A percentile compares a stretch with the other conserved stretches of the same genome.
phyloP scores from a whole-genome alignment of 2,888 invertebrate genomes.

The Melieria omissa region DNA sequence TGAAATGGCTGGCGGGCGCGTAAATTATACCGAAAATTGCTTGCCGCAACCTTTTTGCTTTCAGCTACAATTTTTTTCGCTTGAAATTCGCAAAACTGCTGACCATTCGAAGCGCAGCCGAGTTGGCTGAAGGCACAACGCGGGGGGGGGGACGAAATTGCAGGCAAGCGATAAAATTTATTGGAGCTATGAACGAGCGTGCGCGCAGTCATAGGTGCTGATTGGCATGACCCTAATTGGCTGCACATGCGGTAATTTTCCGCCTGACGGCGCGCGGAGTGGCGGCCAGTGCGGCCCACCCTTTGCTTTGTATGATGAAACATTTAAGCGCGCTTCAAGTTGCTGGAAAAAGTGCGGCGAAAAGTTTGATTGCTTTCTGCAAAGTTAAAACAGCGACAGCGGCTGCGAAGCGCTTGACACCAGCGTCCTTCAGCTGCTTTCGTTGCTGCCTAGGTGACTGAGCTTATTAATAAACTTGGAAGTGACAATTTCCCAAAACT shows the following conservation, averaged over 20 bases:
- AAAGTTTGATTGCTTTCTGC: background rate
- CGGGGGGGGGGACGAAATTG: too few species aligned
- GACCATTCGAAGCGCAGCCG: too few species aligned
- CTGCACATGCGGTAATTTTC: constrained; percentile 24
- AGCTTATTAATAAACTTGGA: constrained; percentile 34
- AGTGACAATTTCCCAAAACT: constrained; percentile 34
- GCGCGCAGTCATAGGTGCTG: background rate
- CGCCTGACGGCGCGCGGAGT: constrained; percentile 8
- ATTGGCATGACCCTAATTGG: background rate
- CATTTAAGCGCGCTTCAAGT: background rate
- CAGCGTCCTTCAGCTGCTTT: background rate
- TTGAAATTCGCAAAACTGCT: too few species aligned
- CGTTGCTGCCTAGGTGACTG: too few species aligned
- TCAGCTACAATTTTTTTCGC: background rate
- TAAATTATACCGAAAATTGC: constrained; percentile 7
- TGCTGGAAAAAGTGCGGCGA: constrained; percentile 1
- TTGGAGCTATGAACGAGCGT: background rate
- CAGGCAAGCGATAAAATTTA: too few species aligned
- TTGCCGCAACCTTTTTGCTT: background rate
- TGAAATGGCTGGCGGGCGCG: background rate
- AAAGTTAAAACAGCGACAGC: constrained; percentile 4
- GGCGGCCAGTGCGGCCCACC: background rate
- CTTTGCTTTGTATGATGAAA: background rate
- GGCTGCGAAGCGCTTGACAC: background rate
- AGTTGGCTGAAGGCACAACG: too few species aligned